A percentile compares a stretch with the other conserved stretches of the same genome.
Conservation (phyloP, 2,888 invertebrate genomes). For the Erebia aethiops region DNA sequence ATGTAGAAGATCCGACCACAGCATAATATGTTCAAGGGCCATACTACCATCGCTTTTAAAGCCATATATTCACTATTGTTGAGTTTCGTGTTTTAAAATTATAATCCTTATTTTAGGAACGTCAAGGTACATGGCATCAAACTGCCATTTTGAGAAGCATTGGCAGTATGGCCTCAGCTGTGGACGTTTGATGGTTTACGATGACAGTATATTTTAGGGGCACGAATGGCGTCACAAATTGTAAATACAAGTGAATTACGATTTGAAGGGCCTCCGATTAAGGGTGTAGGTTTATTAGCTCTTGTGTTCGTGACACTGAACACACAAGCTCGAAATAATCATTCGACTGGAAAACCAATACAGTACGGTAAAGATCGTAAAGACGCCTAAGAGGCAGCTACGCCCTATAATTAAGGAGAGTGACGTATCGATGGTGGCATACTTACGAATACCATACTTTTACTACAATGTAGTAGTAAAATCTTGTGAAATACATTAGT, state of each 20-base stretch:
- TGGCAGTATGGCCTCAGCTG: no score
- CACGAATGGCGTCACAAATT: neutral
- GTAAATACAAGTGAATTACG: neutral
- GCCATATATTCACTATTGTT: no score
- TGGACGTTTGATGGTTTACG: no score
- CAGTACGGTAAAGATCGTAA: conserved; percentile 20
- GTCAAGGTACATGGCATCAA: no score
- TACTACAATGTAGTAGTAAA: neutral
- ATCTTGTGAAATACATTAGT: no score
- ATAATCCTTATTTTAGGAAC: no score
- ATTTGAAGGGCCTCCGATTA: neutral
- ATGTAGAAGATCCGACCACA: no score
- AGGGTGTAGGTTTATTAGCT: neutral
- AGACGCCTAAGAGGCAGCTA: conserved; percentile 1
- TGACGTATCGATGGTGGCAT: neutral
- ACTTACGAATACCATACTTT: neutral
- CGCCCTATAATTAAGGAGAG: conserved; percentile 9
- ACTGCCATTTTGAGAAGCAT: no score
- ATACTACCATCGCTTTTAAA: no score
- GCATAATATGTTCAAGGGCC: no score
- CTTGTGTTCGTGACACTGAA: neutral
- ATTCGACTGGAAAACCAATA: conserved; percentile 25
- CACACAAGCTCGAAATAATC: conserved; percentile 15
- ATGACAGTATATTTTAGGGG: neutral
- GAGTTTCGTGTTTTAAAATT: no score